Evolutionary conservation across 1,140 invertebrate species (phyloP).

Genomic region (Diorhabda carinulata): DNA sequence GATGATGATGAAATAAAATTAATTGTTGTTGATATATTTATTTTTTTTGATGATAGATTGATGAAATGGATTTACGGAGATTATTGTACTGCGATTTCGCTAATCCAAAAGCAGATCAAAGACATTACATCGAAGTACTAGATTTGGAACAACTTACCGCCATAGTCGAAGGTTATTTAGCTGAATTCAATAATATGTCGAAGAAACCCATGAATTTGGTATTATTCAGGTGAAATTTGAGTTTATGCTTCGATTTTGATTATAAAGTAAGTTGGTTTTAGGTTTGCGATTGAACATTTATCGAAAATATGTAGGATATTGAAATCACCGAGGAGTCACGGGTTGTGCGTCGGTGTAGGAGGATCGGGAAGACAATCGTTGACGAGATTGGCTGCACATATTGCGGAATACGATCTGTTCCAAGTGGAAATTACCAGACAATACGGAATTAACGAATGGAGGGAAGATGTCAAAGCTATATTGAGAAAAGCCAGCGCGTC

Average conservation of each 20-base stretch:
- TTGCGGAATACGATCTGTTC: constrained; percentile 89
- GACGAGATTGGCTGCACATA: constrained; percentile 83
- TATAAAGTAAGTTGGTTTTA: constrained; percentile 34
- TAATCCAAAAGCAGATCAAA: constrained; percentile 86
- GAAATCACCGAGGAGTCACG: constrained; percentile 85
- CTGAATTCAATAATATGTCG: constrained; percentile 93
- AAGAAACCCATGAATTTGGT: constrained; percentile 98
- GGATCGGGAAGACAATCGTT: constrained; percentile 90
- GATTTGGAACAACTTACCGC: constrained; percentile 77
- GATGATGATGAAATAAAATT: background rate
- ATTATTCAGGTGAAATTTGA: constrained; percentile 70
- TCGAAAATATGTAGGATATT: constrained; percentile 87
- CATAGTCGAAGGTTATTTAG: constrained; percentile 86
- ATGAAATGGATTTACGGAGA: constrained; percentile 76
- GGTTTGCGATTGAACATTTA: constrained; percentile 92
- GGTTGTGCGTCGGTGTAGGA: constrained; percentile 81
- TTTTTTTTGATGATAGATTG: constrained; percentile 51
- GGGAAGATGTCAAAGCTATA: constrained; percentile 83
- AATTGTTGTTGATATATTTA: background rate
- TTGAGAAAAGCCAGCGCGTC: constrained; percentile 73
- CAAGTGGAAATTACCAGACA: constrained; percentile 87
- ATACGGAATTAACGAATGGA: constrained; percentile 82
- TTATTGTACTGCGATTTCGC: constrained; percentile 94
- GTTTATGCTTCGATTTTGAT: background rate
- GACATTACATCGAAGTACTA: constrained; percentile 83